phyloP scores from a whole-genome alignment of 2,113 vertebrate genomes.

The Carassius gibelio region DNA sequence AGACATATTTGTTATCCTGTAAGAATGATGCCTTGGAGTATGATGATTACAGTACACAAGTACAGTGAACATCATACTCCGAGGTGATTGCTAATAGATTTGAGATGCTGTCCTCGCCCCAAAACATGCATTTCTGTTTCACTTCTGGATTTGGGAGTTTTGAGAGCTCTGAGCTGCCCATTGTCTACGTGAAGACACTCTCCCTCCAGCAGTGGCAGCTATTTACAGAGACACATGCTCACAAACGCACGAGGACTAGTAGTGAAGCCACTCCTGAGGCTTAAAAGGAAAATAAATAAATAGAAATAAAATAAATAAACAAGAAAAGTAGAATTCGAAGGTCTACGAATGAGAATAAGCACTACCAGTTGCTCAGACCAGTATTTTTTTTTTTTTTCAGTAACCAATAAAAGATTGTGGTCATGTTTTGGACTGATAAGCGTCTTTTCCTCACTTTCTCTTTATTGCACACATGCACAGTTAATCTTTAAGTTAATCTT shows the following conservation, averaged over 20 bases:
- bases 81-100: not conserved
- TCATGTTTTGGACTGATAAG: conserved; percentile 8
- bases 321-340: not conserved
- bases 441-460: not conserved
- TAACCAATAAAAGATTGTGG: not conserved
- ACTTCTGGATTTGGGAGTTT: not conserved
- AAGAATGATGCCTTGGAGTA: not conserved
- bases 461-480: not conserved
- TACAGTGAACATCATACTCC: not conserved
- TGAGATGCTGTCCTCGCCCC: not conserved
- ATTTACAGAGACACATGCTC: conserved; percentile 56
- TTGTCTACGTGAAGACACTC: conserved; percentile 33
- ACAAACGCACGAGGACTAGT: conserved; percentile 47
- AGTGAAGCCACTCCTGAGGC: conserved; percentile 23
- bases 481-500: not conserved
- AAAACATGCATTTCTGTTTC: not conserved
- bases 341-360: not conserved
- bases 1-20: not conserved
- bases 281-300: not conserved
- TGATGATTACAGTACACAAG: not conserved
- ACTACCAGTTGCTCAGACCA: not conserved
- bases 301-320: not conserved
- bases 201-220: conserved; percentile 50
- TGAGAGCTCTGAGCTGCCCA: conserved; percentile 30
- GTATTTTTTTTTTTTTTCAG: not conserved